These are phyloP conservation scores for Hypomesus transpacificus DNA, from an alignment of 2,113 vertebrate species.

Conservation along the genomic window DNA sequence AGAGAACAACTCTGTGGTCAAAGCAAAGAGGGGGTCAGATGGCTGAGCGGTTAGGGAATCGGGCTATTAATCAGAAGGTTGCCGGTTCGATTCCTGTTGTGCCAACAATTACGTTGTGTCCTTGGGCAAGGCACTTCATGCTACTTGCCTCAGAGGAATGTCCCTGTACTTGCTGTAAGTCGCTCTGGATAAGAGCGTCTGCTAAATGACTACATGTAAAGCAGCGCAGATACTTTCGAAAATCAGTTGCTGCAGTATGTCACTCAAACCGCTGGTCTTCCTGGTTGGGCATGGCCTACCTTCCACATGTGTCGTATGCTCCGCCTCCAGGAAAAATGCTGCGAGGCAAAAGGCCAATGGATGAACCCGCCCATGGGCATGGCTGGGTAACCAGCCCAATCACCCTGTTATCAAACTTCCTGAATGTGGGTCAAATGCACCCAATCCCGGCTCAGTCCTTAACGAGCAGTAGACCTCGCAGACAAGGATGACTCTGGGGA, in stretches of 20 bases:
- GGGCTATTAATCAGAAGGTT: no score
- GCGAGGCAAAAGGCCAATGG: conserved; percentile 35
- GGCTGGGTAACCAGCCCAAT: neutral
- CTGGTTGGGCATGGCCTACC: conserved; percentile 52
- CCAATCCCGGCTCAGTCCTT: neutral
- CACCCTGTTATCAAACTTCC: neutral
- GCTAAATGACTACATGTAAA: no score
- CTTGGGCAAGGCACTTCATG: no score
- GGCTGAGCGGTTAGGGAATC: no score
- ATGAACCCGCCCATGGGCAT: conserved; percentile 55
- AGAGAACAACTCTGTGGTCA: no score
- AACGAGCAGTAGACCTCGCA: neutral
- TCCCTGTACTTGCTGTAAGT: no score
- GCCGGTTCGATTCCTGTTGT: no score
- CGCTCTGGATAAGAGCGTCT: no score
- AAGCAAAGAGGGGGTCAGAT: neutral
- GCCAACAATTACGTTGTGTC: no score
- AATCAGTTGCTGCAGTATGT: neutral
- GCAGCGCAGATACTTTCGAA: neutral
- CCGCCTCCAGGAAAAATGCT: conserved; percentile 58
- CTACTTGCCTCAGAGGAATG: no score
- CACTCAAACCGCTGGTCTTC: neutral
- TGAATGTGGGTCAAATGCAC: neutral
- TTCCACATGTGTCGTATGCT: conserved; percentile 59
- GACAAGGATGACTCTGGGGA: no score